phyloP scores from a whole-genome alignment of 1,140 invertebrate species.

The Drosophila jambulina region DNA sequence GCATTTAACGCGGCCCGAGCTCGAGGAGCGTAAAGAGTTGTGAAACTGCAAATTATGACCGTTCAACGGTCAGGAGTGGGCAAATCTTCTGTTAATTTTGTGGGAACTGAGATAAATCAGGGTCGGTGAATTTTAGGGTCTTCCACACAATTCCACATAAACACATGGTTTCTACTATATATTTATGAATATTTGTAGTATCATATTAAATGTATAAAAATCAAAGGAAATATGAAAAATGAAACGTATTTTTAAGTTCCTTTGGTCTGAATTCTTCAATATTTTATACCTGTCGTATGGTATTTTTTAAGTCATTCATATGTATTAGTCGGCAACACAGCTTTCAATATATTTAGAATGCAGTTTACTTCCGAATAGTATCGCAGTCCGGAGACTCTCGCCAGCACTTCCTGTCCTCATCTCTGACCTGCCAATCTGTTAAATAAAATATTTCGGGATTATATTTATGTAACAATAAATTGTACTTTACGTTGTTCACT shows the following conservation, averaged over 20 bases:
- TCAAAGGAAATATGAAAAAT: neutral
- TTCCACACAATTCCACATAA: neutral
- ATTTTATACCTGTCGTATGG: neutral
- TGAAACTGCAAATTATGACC: slow-evolving; percentile 31
- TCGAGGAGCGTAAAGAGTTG: slow-evolving; percentile 37
- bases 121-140: neutral
- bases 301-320: neutral
- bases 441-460: neutral
- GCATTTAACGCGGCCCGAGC: slow-evolving; percentile 31
- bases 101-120: slow-evolving; percentile 22
- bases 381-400: slow-evolving; percentile 16
- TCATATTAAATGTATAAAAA: neutral
- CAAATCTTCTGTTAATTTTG: slow-evolving; percentile 40
- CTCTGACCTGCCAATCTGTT: slow-evolving; percentile 23
- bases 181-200: neutral
- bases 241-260: too few relatives aligned
- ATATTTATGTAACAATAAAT: too few relatives aligned
- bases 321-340: neutral
- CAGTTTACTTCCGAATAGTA: neutral
- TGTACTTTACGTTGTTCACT: neutral
- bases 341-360: neutral
- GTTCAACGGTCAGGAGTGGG: slow-evolving; percentile 34
- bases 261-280: neutral
- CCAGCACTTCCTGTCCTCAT: neutral
- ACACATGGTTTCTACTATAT: neutral